A percentile compares a stretch with the other conserved stretches of the same genome.
phyloP scores from a whole-genome alignment of 2,888 invertebrate species.

The Lobophora halterata region DNA sequence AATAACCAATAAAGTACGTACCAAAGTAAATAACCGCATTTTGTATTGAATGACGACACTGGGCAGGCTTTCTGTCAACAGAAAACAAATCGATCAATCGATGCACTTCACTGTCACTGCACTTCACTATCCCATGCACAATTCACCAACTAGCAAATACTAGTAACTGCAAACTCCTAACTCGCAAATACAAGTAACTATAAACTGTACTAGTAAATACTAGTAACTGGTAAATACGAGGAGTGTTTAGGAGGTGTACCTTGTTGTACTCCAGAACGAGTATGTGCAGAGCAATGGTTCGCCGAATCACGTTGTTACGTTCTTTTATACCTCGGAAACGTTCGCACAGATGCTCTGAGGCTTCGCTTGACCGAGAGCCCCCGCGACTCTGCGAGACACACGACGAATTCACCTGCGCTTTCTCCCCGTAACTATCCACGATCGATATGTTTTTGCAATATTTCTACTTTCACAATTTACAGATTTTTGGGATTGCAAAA shows the following conservation, averaged over 20 bases:
- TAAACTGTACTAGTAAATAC: no score
- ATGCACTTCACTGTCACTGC: slow-evolving; percentile 40
- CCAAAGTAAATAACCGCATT: slow-evolving; percentile 71
- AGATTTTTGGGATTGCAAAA: slow-evolving; percentile 19
- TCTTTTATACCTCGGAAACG: slow-evolving; percentile 80
- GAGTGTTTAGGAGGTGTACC: slow-evolving; percentile 36
- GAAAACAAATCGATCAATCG: slow-evolving; percentile 54
- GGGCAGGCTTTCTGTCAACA: slow-evolving; percentile 66
- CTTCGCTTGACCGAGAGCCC: slow-evolving; percentile 64
- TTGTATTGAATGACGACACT: slow-evolving; percentile 46
- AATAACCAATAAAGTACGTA: slow-evolving; percentile 42
- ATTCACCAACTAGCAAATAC: no score
- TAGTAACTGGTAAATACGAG: no score
- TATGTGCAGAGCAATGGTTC: slow-evolving; percentile 70
- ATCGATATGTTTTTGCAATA: slow-evolving; percentile 37
- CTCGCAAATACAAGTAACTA: no score
- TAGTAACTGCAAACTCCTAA: no score
- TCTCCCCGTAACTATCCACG: slow-evolving; percentile 26
- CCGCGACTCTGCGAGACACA: slow-evolving; percentile 28
- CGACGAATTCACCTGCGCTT: slow-evolving; percentile 57
- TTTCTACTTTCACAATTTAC: slow-evolving; percentile 45
- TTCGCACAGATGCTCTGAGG: slow-evolving; percentile 65
- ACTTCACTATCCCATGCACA: slow-evolving; percentile 41
- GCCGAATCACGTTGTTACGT: slow-evolving; percentile 61
- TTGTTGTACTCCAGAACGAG: slow-evolving; percentile 45